Base-by-base conservation (phyloP, 2,797 vertebrate species). In the Vultur gryphus region DNA sequence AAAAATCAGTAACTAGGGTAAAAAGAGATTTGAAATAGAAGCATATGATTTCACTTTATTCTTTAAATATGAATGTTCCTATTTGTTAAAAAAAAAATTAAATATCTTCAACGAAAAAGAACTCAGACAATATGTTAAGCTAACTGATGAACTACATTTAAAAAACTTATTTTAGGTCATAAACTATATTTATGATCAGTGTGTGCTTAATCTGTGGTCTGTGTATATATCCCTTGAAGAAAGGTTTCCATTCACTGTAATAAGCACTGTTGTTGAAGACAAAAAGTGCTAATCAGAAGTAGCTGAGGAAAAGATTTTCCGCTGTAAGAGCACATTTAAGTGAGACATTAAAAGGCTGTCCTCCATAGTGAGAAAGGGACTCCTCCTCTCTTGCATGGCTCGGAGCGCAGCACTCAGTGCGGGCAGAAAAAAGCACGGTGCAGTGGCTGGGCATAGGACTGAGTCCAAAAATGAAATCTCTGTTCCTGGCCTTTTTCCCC, bases 401-500 rank as follows among this genome's bases (percentile, higher is more conserved):
- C 6, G 6, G 33, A 14, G 6, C 1, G 26, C 65, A 37, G n/a
- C 75, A 3, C 49, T 7, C 49, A 7, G 10, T 3, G 1, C 21
- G n/a, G n/a, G 12, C 39, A 54, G 29, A 14, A 11, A 28, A 39
- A 76, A 33, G 5, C 48, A 14, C 16, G 1, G 0, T 5, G n/a
- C 46, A 6, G 6, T 16, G 49, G 25, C 55, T 33, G 57, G 49
- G 39, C 16, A 6, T 0, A 5, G 58, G 10, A 8, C 41, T 16
- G 48, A n/a, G 26, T 11, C 59, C 59, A 26, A 83, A 61, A 26
- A 5, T 6, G 6, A 69, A 43, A n/a, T 28, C 25, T 19, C 44
- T 25, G 0, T 21, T 76, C 41, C 59, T 78, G 29, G 21, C 4
- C 37, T 37, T 37, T 37, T 37, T 37, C 37, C 37, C 57, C 23